Percentiles rank a stretch among this genome's conserved stretches.
These are phyloP conservation scores for Zaprionus taronus DNA, from an alignment of 1,140 invertebrate species.

Conservation along the genomic window DNA sequence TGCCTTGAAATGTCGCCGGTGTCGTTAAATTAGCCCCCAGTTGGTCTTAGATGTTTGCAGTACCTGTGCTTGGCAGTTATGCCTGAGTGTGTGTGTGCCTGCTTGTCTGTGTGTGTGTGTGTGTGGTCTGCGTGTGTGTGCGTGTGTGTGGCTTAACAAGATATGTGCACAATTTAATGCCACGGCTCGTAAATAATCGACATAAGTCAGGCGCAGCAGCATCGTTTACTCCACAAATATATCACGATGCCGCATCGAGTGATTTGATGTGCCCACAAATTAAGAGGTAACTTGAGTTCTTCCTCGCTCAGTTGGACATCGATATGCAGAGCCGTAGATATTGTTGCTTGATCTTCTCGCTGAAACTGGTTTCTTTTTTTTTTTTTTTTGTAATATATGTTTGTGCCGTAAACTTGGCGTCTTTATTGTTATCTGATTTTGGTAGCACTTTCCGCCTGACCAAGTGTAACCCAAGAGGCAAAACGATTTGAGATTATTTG, in stretches of 20 bases:
- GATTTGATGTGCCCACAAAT: slow-evolving; percentile 41
- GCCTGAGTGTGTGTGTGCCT: background rate
- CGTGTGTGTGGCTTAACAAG: slow-evolving; percentile 26
- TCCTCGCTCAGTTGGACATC: background rate
- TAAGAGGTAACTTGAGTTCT: slow-evolving; percentile 34
- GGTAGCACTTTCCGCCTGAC: background rate
- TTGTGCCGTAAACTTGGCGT: background rate
- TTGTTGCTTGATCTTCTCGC: background rate
- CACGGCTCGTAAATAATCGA: slow-evolving; percentile 44
- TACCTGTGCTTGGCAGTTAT: background rate
- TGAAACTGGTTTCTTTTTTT: slow-evolving; percentile 11
- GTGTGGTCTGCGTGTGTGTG: background rate
- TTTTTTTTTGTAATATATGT: background rate
- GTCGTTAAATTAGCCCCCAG: slow-evolving; percentile 51
- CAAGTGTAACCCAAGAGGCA: slow-evolving; percentile 16
- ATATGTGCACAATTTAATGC: slow-evolving; percentile 25
- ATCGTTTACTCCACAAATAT: slow-evolving; percentile 23
- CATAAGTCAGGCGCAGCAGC: slow-evolving; percentile 19
- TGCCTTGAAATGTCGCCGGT: slow-evolving; percentile 40
- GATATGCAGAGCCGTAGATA: background rate
- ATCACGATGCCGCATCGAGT: slow-evolving; percentile 17
- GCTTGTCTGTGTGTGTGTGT: background rate
- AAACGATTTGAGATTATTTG: slow-evolving; percentile 6
- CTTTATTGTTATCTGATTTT: slow-evolving; percentile 29
- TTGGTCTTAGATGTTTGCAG: slow-evolving; percentile 18